Evolutionary conservation across 2,797 vertebrate genomes (phyloP), one percentile per base, ranked within the genome.

Genomic region (Bovichtus diacanthus): DNA sequence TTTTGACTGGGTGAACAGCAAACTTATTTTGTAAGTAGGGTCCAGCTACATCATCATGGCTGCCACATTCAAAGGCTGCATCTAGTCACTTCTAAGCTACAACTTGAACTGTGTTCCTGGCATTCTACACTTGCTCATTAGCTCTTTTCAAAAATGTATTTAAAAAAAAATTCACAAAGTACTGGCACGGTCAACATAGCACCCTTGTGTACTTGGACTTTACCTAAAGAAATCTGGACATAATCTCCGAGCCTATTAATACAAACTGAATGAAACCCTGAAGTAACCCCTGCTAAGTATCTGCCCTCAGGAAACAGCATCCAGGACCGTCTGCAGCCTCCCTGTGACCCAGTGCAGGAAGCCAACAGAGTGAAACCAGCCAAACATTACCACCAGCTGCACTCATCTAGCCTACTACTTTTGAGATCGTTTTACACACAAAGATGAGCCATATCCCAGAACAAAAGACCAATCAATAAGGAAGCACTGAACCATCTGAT

Each of bases 261-360:
- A 43, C 21, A 71, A 41, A 39, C 60, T 50, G 39, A 59, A 27
- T 46, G 58, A 29, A 71, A 51, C 43, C 63, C 59, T n/a, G 39
- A 47, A 21, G 51, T 36, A 80, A 74, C 27, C 68, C 54, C 56
- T 59, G 49, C 75, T 70, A 16, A 65, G 66, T 15, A 67, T 70
- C 72, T 88, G 68, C 43, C 82, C 77, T 85, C 34, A 79, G 88
- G 76, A 62, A n/a, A 58, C 77, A 82, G 66, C 85, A 88, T 88
- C 84, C 68, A 50, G 53, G 55, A 50, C 66, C 0, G 51, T 84
- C 84, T 90, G 76, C 78, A 90, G 69, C 83, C 89, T 89, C 79
- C 53, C 69, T 3, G 38, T 86, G 87, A 90, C 85, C 87, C 82
- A 73, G 46, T 29, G 54, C 58, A 69, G 34, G 21, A 68, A 69